phyloP scores from a whole-genome alignment of 2,113 vertebrate genomes.

The Myotis brandtii region DNA sequence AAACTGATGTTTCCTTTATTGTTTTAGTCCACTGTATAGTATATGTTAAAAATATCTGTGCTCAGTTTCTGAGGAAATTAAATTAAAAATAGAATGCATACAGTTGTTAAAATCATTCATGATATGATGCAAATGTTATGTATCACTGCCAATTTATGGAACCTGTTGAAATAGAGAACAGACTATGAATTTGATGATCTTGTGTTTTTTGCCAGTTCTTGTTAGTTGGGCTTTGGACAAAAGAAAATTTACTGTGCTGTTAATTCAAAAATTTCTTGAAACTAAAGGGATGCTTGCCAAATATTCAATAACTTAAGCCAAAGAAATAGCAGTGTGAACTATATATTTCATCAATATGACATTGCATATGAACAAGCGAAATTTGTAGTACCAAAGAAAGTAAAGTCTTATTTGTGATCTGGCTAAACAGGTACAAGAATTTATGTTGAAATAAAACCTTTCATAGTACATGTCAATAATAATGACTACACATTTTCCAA shows the following conservation, averaged over 20 bases:
- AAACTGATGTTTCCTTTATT: neutral
- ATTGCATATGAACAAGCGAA: neutral
- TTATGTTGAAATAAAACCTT: slow-evolving; percentile 4
- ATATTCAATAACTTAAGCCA: neutral
- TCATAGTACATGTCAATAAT: neutral
- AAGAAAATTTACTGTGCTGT: neutral
- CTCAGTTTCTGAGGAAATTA: neutral
- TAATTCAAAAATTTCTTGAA: slow-evolving; percentile 16
- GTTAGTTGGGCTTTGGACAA: neutral
- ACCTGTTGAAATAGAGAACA: neutral
- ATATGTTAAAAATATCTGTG: neutral
- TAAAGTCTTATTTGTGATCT: neutral
- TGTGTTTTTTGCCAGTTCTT: neutral
- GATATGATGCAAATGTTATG: neutral
- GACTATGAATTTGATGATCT: neutral
- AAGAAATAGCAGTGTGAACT: neutral
- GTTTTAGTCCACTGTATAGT: neutral
- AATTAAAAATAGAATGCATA: neutral
- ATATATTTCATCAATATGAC: neutral
- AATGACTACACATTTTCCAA: neutral
- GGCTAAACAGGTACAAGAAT: neutral
- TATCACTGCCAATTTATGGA: neutral
- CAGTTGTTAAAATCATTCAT: neutral
- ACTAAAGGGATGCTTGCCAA: neutral
- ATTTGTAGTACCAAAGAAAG: neutral